A percentile compares a stretch with the other conserved stretches of the same genome.
Evolutionary conservation across 2,113 vertebrate genomes (phyloP).

Genomic region (Eclectus roratus): DNA sequence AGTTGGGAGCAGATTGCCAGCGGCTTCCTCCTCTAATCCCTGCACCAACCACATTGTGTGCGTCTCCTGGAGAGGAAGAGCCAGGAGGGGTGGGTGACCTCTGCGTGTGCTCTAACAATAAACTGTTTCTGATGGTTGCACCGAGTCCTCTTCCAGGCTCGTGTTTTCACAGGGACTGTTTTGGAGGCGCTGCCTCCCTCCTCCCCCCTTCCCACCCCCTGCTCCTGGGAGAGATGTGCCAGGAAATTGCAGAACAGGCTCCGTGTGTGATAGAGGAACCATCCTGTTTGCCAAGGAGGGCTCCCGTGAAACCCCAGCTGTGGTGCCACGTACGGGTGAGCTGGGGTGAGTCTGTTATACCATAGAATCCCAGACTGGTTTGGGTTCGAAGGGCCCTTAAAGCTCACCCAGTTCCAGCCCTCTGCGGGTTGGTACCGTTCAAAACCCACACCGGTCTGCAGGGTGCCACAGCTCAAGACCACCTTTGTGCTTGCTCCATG

Average conservation of each 20-base stretch:
- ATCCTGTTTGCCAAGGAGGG: background rate
- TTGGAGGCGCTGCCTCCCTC: background rate
- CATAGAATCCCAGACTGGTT: background rate
- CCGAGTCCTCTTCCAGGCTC: background rate
- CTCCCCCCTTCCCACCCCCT: background rate
- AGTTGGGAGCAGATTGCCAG: background rate
- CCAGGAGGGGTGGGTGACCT: background rate
- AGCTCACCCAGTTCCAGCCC: background rate
- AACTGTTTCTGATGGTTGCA: background rate
- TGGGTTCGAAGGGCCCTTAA: background rate
- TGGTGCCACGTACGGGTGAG: rapidly evolving
- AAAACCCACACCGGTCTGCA: background rate
- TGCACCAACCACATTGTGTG: background rate
- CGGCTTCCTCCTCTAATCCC: background rate
- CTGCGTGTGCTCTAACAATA: slow-evolving; percentile 6
- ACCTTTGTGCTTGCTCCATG: rapidly evolving
- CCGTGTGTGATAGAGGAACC: rapidly evolving
- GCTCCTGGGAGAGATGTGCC: background rate
- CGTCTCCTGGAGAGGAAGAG: background rate
- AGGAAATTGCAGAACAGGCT: background rate
- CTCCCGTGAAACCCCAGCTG: rapidly evolving
- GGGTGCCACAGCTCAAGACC: background rate
- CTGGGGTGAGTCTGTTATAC: background rate
- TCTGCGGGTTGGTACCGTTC: background rate
- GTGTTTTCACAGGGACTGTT: background rate